These are phyloP conservation scores for Acleris holmiana DNA, from an alignment of 2,888 invertebrate genomes.

Conservation along the genomic window DNA sequence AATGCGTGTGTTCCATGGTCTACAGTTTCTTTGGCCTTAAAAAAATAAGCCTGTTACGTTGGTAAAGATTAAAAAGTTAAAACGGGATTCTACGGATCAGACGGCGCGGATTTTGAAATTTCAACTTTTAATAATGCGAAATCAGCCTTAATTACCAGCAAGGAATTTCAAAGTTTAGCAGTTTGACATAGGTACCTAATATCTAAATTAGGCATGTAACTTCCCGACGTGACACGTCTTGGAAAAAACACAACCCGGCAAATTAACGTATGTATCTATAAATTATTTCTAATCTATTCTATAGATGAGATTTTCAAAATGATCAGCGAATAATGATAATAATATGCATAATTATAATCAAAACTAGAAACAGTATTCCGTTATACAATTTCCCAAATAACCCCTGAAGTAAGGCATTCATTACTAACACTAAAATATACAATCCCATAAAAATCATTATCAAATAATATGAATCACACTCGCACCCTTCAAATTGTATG, in stretches of 20 bases:
- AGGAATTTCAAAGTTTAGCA: no score
- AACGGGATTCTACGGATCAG: constrained; percentile 7
- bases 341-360: no score
- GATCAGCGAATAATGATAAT: no score
- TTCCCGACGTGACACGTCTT: no score
- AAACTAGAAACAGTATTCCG: background rate
- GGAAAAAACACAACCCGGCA: no score
- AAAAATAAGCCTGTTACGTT: constrained; percentile 12
- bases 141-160: background rate
- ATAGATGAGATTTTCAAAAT: no score
- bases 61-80: constrained; percentile 27
- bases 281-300: no score
- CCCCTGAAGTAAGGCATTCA: constrained; percentile 28
- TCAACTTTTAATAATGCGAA: background rate
- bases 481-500: constrained; percentile 38
- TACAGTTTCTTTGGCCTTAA: constrained; percentile 41
- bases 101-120: background rate
- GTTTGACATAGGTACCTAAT: no score
- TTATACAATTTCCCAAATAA: constrained; percentile 16
- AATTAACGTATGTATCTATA: no score
- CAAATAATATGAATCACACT: constrained; percentile 32
- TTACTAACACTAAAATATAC: constrained; percentile 36
- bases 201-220: no score
- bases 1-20: constrained; percentile 57
- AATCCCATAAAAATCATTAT: constrained; percentile 38